phyloP scores from a whole-genome alignment of 2,113 vertebrate genomes.

The Eurypyga helias region DNA sequence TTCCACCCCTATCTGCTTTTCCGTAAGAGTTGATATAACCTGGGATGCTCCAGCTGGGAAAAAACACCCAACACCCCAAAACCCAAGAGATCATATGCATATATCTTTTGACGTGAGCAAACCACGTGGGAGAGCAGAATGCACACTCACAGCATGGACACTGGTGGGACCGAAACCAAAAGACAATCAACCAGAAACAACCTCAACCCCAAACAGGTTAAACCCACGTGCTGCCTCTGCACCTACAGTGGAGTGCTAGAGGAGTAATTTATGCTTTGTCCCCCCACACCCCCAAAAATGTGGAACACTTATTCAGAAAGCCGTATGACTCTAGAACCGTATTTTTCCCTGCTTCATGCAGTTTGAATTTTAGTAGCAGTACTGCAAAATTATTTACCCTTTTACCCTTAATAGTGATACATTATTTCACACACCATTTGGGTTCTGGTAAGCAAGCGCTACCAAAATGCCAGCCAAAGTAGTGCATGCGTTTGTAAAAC shows the following conservation, averaged over 20 bases:
- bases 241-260: too few species aligned
- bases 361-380: background rate
- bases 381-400: background rate
- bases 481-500: background rate
- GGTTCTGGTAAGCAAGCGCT: background rate
- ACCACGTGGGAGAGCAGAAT: background rate
- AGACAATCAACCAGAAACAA: background rate
- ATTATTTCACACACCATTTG: background rate
- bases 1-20: background rate
- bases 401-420: background rate
- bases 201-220: background rate
- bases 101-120: background rate
- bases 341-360: background rate
- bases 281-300: background rate
- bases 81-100: rapidly evolving
- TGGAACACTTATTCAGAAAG: background rate
- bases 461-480: background rate
- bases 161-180: background rate
- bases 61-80: background rate
- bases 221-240: background rate
- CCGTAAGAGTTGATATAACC: background rate
- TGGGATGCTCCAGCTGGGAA: background rate
- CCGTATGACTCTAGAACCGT: background rate
- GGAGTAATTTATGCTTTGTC: background rate
- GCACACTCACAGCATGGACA: background rate